Conservation (phyloP, 30 jellyfish, hydroid and myxozoan genomes). For the Pseudorhiza aurosa region DNA sequence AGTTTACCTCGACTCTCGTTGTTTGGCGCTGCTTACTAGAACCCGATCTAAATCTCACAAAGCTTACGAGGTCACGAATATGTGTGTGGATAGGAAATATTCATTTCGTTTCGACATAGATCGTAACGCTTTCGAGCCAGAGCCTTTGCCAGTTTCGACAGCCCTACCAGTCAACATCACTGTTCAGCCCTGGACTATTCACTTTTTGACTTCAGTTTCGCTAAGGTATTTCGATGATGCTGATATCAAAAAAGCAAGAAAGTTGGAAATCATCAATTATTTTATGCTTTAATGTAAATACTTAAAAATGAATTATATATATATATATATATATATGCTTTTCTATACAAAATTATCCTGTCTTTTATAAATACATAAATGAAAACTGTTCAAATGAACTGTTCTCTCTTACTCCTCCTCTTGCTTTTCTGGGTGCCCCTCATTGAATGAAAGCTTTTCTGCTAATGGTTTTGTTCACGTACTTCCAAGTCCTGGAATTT, state of each 20-base stretch:
- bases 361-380: background rate
- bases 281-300: background rate
- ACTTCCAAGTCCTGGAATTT: too few relatives aligned
- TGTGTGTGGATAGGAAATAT: conserved; percentile 83
- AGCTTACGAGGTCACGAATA: conserved; percentile 83
- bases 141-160: conserved; percentile 25
- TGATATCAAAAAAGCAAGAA: conserved; percentile 25
- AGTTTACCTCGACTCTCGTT: conserved; percentile 79
- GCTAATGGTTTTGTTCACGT: too few relatives aligned
- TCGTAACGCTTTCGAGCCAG: conserved; percentile 23
- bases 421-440: too few relatives aligned
- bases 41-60: conserved; percentile 55
- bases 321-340: too few relatives aligned
- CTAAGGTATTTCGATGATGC: conserved; percentile 43
- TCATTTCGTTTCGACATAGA: conserved; percentile 56
- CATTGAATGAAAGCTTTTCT: too few relatives aligned
- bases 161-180: conserved; percentile 63
- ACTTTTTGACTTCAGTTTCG: conserved; percentile 78
- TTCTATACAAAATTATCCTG: background rate
- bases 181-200: conserved; percentile 83
- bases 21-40: conserved; percentile 81
- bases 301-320: background rate
- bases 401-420: too few relatives aligned
- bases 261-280: conserved; percentile 23
- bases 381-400: too few relatives aligned